Base-by-base conservation (phyloP, 2,888 invertebrate genomes). In the Ephialtes manifestator region DNA sequence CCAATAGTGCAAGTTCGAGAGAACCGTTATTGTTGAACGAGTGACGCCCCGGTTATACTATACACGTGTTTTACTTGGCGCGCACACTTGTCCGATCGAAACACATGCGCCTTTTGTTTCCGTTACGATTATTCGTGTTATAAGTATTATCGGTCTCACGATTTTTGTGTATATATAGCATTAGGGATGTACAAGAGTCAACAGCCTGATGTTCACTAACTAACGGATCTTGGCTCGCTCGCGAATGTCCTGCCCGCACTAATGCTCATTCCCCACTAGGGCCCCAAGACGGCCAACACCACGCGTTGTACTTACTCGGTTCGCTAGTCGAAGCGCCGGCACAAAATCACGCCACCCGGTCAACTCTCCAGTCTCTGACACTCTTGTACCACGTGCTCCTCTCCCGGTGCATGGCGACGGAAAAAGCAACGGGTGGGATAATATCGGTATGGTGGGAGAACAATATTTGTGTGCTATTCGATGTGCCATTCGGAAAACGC, bases 261-360 rank as follows among this genome's bases (percentile, higher is more conserved):
- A 39, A 67, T 11, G 20, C 46, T 43, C 46, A 43, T 31, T 76
- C 11, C 76, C 68, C 72, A 84, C 84, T 84, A 71, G 39, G 18
- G 48, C 48, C 60, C 48, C 11, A 51, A 51, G 51, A 51, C 24
- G 63, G 35, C 15, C 55, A 76, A 48, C 18, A 77, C 74, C 84
- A 74, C 68, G 81, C 77, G 84, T 68, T 84, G 20, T 72, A 67
- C 51, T 58, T 55, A 43, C 67, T 77, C 48, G 39, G 53, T 55
- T 65, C 53, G 65, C 53, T 24, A 35, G 43, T 46, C 58, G 31
- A 72, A 70, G 79, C 75, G 84, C 60, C 81, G 81, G 81, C 79
- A 70, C 74, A 58, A 55, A 80, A 86, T 88, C 88, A 88, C 87
- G 88, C 88, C 88, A 88, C 84, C 84, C 77, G 75, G 83, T 70